phyloP scores from a whole-genome alignment of 2,888 invertebrate genomes.

The Seira musarum region DNA sequence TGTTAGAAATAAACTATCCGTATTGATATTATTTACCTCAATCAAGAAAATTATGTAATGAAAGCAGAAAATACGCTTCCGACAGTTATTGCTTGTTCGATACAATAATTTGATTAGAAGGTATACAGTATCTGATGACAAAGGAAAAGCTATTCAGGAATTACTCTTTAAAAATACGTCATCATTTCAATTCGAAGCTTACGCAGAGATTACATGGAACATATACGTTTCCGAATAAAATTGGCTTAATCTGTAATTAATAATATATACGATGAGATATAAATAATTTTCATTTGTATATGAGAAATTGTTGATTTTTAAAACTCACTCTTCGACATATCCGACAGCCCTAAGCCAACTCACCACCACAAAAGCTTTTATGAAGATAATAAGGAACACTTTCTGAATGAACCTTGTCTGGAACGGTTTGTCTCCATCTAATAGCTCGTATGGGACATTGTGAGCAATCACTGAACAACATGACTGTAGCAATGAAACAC shows the following conservation, averaged over 20 bases:
- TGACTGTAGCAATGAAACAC: no score
- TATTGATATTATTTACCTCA: neutral
- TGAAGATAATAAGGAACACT: neutral
- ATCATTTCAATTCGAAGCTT: no score
- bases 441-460: slow-evolving; percentile 8
- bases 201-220: slow-evolving; percentile 14
- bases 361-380: slow-evolving; percentile 16
- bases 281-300: no score
- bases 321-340: neutral
- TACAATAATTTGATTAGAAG: neutral
- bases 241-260: no score
- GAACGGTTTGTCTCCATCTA: neutral
- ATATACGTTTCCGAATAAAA: neutral
- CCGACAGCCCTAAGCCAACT: neutral
- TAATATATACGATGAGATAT: no score
- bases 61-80: neutral
- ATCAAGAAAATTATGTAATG: neutral
- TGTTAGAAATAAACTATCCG: neutral
- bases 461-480: no score
- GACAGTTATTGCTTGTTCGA: neutral
- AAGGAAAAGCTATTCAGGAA: no score
- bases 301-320: no score
- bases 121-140: no score
- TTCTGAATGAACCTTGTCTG: slow-evolving; percentile 43
- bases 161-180: no score